Conservation (phyloP, 2,113 vertebrate genomes). For the Cololabis saira region DNA sequence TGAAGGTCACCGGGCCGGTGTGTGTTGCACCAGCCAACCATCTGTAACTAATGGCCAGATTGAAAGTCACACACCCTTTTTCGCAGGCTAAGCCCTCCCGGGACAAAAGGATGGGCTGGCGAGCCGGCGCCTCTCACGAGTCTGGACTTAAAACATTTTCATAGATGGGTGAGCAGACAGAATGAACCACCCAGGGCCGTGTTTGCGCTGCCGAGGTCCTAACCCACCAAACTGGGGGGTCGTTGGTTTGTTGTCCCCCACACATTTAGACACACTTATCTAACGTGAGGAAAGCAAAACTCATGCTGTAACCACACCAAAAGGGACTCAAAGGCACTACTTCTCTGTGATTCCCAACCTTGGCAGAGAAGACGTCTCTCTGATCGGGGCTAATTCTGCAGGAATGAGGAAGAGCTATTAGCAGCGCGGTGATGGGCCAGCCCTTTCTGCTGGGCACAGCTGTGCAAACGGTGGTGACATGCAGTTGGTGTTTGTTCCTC, state of each 20-base stretch:
- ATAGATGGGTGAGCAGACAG: constrained; percentile 83
- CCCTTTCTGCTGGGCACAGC: constrained; percentile 77
- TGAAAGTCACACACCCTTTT: constrained; percentile 66
- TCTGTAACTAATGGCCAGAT: constrained; percentile 72
- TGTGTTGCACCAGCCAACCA: constrained; percentile 42
- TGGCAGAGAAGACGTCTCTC: constrained; percentile 20
- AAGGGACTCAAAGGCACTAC: not conserved
- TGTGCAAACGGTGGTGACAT: constrained; percentile 78
- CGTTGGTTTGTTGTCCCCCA: constrained; percentile 11
- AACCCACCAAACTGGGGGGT: constrained; percentile 36
- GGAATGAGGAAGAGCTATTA: constrained; percentile 83
- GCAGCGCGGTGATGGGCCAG: constrained; percentile 76
- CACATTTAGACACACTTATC: not conserved
- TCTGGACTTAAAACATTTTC: constrained; percentile 80
- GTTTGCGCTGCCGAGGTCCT: constrained; percentile 34
- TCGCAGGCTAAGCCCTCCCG: constrained; percentile 63
- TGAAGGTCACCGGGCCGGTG: constrained; percentile 31
- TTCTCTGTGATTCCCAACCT: constrained; percentile 1
- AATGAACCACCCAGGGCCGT: constrained; percentile 76
- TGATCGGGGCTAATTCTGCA: constrained; percentile 44
- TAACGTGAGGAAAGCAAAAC: not conserved
- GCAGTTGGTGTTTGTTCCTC: constrained; percentile 72
- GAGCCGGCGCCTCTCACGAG: constrained; percentile 66
- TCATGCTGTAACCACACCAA: not conserved
- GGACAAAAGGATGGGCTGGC: constrained; percentile 75